Conservation (phyloP, 2,113 vertebrate species). For the Platysteira castanea region DNA sequence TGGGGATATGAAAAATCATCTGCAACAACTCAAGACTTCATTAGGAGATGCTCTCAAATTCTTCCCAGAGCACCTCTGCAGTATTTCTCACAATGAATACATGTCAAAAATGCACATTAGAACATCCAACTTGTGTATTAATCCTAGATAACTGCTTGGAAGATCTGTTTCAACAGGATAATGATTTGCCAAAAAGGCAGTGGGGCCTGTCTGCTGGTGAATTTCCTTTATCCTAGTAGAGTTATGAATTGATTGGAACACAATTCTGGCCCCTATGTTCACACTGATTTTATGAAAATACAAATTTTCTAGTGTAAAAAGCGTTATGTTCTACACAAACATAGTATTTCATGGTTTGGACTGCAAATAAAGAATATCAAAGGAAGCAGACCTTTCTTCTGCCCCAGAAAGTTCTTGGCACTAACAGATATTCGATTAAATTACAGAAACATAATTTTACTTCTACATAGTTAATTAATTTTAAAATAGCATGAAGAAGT, state of each 20-base stretch:
- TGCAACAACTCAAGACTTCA: neutral
- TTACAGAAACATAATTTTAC: neutral
- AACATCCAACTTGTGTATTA: neutral
- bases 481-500: neutral
- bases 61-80: neutral
- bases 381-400: neutral
- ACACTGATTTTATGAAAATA: neutral
- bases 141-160: neutral
- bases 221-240: neutral
- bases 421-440: neutral
- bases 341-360: neutral
- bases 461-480: constrained; percentile 1
- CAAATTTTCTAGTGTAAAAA: neutral
- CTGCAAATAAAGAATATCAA: neutral
- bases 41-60: neutral
- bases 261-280: neutral
- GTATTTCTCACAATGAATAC: neutral
- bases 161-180: neutral
- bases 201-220: neutral
- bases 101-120: neutral
- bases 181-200: neutral
- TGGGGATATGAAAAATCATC: neutral
- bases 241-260: neutral
- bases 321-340: neutral
- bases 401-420: neutral